A percentile compares a stretch with the other conserved stretches of the same genome.
phyloP scores from a whole-genome alignment of 2,113 vertebrate species.

The Pseudopipra pipra region DNA sequence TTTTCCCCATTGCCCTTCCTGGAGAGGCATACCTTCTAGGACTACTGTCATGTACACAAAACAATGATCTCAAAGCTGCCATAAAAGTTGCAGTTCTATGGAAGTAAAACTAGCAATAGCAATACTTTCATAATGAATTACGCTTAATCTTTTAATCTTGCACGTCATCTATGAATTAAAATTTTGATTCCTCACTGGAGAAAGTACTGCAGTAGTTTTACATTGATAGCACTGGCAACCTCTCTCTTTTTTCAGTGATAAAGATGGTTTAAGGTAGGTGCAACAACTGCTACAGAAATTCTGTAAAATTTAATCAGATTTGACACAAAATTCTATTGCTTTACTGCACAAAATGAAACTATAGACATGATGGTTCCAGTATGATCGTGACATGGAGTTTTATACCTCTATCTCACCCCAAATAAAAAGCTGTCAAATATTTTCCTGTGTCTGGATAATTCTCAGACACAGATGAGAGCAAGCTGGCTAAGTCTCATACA shows the following conservation, averaged over 20 bases:
- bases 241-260: not conserved
- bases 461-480: conserved; percentile 20
- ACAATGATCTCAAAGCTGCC: not conserved
- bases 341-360: conserved; percentile 5
- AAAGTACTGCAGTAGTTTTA: not conserved
- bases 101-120: not conserved
- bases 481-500: not conserved
- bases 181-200: not conserved
- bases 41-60: not conserved
- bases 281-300: not conserved
- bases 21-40: not conserved
- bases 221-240: not conserved
- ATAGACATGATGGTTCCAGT: conserved; percentile 4
- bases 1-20: not conserved
- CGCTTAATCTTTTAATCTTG: not conserved
- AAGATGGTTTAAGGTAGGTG: not conserved
- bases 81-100: not conserved
- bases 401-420: not conserved
- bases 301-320: conserved; percentile 21
- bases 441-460: not conserved
- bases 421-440: not conserved
- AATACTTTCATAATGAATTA: not conserved
- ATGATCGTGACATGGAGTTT: not conserved
- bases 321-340: not conserved
- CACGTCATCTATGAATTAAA: not conserved